A percentile compares a stretch with the other conserved stretches of the same genome.
Evolutionary conservation across 2,113 vertebrate genomes (phyloP).

Genomic region (Vidua macroura): DNA sequence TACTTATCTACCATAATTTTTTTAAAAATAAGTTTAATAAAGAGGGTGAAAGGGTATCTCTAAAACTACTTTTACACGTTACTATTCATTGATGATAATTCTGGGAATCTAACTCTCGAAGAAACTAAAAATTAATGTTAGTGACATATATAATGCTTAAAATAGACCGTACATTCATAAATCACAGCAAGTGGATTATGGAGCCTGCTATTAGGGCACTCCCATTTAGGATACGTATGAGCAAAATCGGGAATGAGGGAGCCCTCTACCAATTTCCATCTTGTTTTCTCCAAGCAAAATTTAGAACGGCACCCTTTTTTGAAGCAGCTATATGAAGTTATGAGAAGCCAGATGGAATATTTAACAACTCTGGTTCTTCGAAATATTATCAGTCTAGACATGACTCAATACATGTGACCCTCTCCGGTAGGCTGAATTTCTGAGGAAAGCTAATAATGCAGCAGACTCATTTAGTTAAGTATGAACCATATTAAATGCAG

Average conservation of each 20-base stretch:
- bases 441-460: not conserved
- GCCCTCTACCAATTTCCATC: not conserved
- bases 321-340: not conserved
- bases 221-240: not conserved
- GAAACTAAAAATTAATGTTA: not conserved
- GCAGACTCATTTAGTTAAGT: not conserved
- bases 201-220: not conserved
- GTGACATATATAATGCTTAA: not conserved
- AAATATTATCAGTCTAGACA: fast-evolving
- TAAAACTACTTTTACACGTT: not conserved
- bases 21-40: not conserved
- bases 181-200: not conserved
- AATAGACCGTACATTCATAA: not conserved
- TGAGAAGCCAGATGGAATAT: not conserved
- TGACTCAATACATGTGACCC: not conserved
- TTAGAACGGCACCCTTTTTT: not conserved
- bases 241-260: not conserved
- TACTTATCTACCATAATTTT: not conserved
- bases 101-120: not conserved
- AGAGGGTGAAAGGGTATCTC: not conserved
- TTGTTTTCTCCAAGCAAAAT: not conserved
- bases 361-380: not conserved
- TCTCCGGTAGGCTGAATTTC: not conserved
- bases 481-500: not conserved
- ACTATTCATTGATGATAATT: not conserved